Conservation (phyloP, 2,888 invertebrate genomes). For the Helobdella robusta region DNA sequence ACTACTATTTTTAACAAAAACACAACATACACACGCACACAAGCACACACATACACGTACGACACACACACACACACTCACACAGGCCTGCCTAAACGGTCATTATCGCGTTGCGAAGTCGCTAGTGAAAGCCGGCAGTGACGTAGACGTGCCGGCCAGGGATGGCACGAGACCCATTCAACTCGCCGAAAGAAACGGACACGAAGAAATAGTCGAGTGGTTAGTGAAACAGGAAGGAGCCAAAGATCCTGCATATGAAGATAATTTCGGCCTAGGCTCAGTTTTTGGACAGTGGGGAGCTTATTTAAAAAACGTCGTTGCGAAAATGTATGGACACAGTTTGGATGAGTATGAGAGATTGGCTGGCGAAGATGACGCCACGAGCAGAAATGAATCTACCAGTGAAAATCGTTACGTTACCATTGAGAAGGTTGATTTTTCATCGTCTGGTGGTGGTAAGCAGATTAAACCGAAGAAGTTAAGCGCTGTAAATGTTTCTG, state of each 20-base stretch:
- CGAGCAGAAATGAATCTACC: not conserved
- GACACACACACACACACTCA: not conserved
- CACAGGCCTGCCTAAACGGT: slow-evolving; percentile 34
- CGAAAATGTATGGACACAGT: slow-evolving; percentile 34
- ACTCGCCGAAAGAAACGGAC: slow-evolving; percentile 36
- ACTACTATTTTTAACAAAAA: too few species aligned
- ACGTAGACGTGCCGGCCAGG: slow-evolving; percentile 28
- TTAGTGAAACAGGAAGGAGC: slow-evolving; percentile 29
- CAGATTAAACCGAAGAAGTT: too few species aligned
- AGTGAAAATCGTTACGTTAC: slow-evolving; percentile 1
- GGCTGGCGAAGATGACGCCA: slow-evolving; percentile 4
- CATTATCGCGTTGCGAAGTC: slow-evolving; percentile 35
- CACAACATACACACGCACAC: too few species aligned
- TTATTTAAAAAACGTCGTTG: slow-evolving; percentile 35
- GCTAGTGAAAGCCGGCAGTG: slow-evolving; percentile 35
- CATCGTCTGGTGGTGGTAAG: not conserved
- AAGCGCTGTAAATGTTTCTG: not conserved
- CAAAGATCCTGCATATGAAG: slow-evolving; percentile 23
- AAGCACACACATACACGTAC: too few species aligned
- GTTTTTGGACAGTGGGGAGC: slow-evolving; percentile 30
- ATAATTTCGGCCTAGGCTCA: not conserved
- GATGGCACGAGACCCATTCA: slow-evolving; percentile 32
- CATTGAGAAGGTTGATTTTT: slow-evolving; percentile 10
- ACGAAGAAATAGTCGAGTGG: slow-evolving; percentile 35
- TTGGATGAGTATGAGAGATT: slow-evolving; percentile 22